Evolutionary conservation across 2,888 invertebrate species (phyloP).

Genomic region (Kryphioiulus occultus): DNA sequence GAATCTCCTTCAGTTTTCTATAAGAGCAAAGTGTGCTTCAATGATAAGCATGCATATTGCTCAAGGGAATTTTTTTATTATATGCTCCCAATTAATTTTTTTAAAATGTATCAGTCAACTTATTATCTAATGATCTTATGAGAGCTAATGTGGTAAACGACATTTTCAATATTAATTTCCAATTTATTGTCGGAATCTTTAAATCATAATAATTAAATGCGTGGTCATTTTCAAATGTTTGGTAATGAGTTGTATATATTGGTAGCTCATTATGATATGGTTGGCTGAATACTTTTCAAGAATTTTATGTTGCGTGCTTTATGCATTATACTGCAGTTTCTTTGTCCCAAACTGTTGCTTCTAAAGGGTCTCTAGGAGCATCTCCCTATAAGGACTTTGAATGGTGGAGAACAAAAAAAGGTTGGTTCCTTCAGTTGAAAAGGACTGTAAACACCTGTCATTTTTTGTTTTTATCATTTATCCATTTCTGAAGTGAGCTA

Average conservation of each 20-base stretch:
- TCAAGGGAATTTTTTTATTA: no score
- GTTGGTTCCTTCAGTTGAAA: slow-evolving; percentile 54
- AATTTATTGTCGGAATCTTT: no score
- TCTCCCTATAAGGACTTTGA: slow-evolving; percentile 56
- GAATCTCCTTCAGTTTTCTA: no score
- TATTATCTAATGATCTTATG: neutral
- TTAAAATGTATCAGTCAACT: neutral
- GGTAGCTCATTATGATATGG: neutral
- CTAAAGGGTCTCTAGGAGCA: slow-evolving; percentile 55
- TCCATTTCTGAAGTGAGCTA: neutral
- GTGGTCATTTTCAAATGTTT: neutral
- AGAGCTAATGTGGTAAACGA: neutral
- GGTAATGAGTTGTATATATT: neutral
- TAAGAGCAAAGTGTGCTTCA: no score
- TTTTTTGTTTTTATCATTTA: neutral
- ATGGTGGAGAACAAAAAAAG: slow-evolving; percentile 57
- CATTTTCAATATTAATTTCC: no score
- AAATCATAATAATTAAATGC: neutral
- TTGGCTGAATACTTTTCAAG: neutral
- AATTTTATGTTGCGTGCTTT: slow-evolving; percentile 12
- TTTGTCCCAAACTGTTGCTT: slow-evolving; percentile 39
- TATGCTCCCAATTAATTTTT: no score
- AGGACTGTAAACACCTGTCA: neutral
- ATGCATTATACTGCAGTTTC: slow-evolving; percentile 31
- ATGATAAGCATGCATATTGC: no score